Evolutionary conservation across 2,113 vertebrate species (phyloP).

Genomic region (Lampris megalopsis): DNA sequence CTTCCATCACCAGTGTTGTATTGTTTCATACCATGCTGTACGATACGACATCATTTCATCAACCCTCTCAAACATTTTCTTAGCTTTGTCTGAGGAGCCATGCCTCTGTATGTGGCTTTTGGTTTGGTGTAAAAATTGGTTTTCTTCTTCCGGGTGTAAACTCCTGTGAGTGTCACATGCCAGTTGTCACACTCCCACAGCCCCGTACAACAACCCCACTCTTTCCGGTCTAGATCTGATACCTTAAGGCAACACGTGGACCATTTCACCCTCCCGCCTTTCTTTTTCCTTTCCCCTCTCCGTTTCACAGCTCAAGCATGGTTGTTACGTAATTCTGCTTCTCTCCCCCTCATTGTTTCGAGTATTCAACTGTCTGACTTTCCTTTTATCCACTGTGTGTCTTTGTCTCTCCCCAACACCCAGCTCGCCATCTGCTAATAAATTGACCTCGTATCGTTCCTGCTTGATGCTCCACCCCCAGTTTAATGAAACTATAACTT

Average conservation of each 20-base stretch:
- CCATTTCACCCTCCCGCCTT: neutral
- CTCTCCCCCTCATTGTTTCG: conserved; percentile 4
- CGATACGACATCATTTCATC: neutral
- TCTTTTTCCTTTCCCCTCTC: neutral
- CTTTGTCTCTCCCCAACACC: neutral
- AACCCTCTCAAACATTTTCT: neutral
- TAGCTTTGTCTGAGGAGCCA: too few species aligned
- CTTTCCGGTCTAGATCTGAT: neutral
- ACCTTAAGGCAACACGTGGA: conserved; percentile 8
- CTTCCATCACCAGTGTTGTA: neutral
- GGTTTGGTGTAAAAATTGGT: neutral
- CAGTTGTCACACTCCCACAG: neutral
- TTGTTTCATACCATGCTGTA: neutral
- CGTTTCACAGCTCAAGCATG: neutral
- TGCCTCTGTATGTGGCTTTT: neutral
- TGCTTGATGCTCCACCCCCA: neutral
- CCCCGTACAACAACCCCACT: conserved; percentile 4
- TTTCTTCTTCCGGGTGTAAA: neutral
- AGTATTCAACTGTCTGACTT: neutral
- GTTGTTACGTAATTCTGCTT: neutral
- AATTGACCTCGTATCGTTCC: neutral
- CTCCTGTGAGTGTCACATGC: conserved; percentile 35
- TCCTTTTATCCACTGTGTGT: neutral
- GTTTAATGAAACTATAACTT: conserved; percentile 68
- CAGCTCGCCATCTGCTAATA: neutral